A percentile compares a stretch with the other conserved stretches of the same genome.
Evolutionary conservation across 2,113 vertebrate genomes (phyloP).

Genomic region (Corythaixoides concolor): DNA sequence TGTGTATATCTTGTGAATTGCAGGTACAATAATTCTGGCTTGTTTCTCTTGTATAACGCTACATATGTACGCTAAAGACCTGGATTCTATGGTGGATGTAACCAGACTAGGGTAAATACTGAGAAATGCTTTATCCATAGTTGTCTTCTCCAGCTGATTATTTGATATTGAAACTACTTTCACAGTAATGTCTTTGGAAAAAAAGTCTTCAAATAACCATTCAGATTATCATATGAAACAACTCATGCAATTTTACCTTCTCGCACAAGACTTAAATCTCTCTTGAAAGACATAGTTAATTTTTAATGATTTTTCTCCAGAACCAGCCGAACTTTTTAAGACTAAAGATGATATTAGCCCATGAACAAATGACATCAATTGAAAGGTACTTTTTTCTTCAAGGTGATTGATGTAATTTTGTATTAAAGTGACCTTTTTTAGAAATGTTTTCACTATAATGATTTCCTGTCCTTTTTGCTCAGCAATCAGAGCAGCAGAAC

Average conservation of each 20-base stretch:
- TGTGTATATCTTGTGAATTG: background rate
- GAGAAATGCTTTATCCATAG: background rate
- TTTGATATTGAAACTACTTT: background rate
- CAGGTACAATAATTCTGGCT: background rate
- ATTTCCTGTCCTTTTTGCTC: constrained; percentile 92
- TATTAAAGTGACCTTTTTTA: constrained; percentile 90
- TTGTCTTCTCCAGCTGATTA: background rate
- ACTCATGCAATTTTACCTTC: constrained; percentile 11
- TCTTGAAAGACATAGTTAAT: constrained; percentile 65
- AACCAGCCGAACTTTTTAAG: constrained; percentile 62
- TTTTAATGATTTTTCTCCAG: constrained; percentile 68
- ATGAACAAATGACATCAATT: constrained; percentile 47
- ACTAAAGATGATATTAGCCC: constrained; percentile 51
- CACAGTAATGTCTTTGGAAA: background rate
- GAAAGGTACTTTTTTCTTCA: constrained; percentile 73
- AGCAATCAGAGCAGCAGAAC: constrained; percentile 74
- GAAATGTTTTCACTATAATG: constrained; percentile 88
- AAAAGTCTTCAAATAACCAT: background rate
- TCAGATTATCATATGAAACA: constrained; percentile 23
- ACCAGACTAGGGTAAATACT: background rate
- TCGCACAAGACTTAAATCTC: constrained; percentile 47
- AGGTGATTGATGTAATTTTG: constrained; percentile 90
- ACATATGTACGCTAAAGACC: background rate
- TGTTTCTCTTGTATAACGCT: background rate
- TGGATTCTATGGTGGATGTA: background rate